phyloP scores from a whole-genome alignment of 2,797 vertebrate species.

The Avahi laniger region DNA sequence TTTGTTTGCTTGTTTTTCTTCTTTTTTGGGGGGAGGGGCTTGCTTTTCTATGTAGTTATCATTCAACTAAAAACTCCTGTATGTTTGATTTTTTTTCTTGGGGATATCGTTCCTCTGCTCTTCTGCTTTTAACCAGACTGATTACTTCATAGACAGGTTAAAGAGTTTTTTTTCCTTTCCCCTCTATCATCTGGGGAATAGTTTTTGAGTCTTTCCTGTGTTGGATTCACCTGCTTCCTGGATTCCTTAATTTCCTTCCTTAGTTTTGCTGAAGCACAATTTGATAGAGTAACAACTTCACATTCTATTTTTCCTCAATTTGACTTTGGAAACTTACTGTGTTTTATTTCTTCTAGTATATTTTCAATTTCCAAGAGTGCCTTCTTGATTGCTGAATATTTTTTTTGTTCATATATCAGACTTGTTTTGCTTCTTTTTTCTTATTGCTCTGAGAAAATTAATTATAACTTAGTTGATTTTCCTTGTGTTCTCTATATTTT shows the following conservation, averaged over 20 bases:
- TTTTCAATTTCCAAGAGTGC: background rate
- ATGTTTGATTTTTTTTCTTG: background rate
- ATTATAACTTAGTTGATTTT: background rate
- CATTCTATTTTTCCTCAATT: background rate
- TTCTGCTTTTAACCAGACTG: background rate
- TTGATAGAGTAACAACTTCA: background rate
- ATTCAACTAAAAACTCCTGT: background rate
- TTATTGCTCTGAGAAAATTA: background rate
- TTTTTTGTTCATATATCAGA: background rate
- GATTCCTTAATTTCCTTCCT: slow-evolving; percentile 45
- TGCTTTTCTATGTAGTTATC: background rate
- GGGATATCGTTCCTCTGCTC: background rate
- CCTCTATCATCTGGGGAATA: background rate
- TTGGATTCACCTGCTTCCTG: slow-evolving; percentile 58
- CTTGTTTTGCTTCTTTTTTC: background rate
- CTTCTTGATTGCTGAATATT: background rate
- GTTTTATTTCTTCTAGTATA: background rate
- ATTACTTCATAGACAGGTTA: background rate
- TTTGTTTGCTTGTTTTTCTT: slow-evolving; percentile 19
- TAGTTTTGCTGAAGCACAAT: background rate
- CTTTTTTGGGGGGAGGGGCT: background rate
- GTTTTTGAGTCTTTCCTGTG: slow-evolving; percentile 46
- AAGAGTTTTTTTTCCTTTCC: background rate
- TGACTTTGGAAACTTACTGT: background rate
- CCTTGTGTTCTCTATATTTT: background rate